Evolutionary conservation across 2,113 vertebrate genomes (phyloP).

Genomic region (Pogonocichla stellata): DNA sequence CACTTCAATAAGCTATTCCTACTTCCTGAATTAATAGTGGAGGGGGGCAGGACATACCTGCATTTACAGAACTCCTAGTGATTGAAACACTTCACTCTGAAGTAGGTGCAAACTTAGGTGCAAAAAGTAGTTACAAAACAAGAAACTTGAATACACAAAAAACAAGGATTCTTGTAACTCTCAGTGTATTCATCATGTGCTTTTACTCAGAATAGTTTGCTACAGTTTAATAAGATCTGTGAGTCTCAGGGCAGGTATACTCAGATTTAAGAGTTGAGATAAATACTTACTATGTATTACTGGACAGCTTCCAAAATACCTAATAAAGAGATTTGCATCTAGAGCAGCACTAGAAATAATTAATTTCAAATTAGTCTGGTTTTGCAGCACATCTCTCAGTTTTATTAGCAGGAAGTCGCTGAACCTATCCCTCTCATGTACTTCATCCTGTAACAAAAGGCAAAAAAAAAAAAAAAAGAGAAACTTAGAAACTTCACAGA

Average conservation of each 20-base stretch:
- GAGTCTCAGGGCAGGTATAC: background rate
- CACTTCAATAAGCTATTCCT: background rate
- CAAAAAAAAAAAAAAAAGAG: background rate
- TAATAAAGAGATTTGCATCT: constrained; percentile 86
- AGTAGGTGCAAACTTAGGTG: background rate
- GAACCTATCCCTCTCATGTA: constrained; percentile 93
- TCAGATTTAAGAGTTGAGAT: background rate
- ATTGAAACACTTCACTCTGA: background rate
- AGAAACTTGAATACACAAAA: background rate
- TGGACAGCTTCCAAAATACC: constrained; percentile 91
- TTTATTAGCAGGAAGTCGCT: constrained; percentile 95
- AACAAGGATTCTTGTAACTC: background rate
- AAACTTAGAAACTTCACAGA: background rate
- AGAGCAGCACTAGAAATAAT: constrained; percentile 93
- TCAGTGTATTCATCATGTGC: background rate
- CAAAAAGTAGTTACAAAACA: background rate
- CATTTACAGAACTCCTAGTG: background rate
- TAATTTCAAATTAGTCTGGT: constrained; percentile 81
- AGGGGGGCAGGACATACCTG: background rate
- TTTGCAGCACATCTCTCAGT: constrained; percentile 85
- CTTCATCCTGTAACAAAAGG: constrained; percentile 85
- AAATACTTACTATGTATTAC: constrained; percentile 86
- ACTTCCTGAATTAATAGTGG: background rate
- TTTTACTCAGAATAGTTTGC: background rate
- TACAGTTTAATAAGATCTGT: background rate